A percentile compares a stretch with the other conserved stretches of the same genome.
Evolutionary conservation across 2,113 vertebrate genomes (phyloP).

Genomic region (Capreolus pygargus): DNA sequence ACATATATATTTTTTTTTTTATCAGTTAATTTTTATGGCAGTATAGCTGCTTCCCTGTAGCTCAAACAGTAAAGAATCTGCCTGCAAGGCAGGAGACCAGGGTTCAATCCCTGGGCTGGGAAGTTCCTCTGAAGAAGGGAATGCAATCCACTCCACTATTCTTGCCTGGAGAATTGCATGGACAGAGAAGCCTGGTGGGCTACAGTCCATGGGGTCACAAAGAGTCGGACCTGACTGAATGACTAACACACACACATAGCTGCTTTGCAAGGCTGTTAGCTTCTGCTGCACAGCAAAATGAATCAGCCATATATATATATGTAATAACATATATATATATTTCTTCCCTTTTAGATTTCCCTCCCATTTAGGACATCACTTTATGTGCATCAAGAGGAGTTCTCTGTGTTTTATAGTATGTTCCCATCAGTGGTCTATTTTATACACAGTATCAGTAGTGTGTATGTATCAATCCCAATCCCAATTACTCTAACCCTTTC

Average conservation of each 20-base stretch:
- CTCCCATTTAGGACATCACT: neutral
- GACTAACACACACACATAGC: neutral
- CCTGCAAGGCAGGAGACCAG: neutral
- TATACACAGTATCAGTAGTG: neutral
- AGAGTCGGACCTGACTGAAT: accelerated
- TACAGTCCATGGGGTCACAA: neutral
- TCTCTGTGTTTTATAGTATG: neutral
- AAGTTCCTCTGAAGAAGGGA: neutral
- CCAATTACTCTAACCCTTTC: neutral
- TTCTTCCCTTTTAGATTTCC: neutral
- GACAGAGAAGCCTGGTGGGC: neutral
- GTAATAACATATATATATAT: neutral
- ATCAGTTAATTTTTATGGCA: neutral
- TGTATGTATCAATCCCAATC: neutral
- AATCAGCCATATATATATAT: neutral
- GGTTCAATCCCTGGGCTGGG: neutral
- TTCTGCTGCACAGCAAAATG: neutral
- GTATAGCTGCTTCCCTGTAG: neutral
- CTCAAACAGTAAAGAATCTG: neutral
- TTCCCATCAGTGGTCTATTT: neutral
- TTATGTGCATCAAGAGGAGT: neutral
- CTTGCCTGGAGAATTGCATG: neutral
- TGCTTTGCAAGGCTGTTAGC: neutral
- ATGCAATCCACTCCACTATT: neutral
- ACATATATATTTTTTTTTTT: too few species aligned